Conservation (phyloP, 1,140 invertebrate genomes). For the Drosophila pseudoananassae region DNA sequence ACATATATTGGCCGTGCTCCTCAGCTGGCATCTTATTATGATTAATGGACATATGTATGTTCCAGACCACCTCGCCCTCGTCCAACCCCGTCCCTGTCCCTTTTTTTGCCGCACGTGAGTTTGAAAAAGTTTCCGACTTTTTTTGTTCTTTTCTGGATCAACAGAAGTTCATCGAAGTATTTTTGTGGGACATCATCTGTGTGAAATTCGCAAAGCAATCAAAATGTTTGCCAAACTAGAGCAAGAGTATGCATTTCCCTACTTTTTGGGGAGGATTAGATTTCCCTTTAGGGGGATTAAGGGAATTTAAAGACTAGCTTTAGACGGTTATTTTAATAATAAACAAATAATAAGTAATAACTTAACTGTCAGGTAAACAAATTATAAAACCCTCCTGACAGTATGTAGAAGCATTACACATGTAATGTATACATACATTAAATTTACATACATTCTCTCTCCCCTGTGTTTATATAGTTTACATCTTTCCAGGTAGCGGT, state of each 20-base stretch:
- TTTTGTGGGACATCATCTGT: conserved; percentile 7
- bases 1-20: conserved; percentile 12
- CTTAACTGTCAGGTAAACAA: no score
- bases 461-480: neutral
- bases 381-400: no score
- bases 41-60: conserved; percentile 35
- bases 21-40: conserved; percentile 38
- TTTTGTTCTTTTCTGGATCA: neutral
- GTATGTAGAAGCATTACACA: no score
- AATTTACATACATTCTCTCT: neutral
- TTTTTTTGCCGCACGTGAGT: conserved; percentile 6
- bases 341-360: no score
- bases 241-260: neutral
- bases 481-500: neutral
- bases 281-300: neutral
- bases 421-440: neutral
- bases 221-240: conserved; percentile 4
- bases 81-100: neutral
- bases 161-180: conserved; percentile 26
- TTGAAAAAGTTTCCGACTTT: conserved; percentile 5
- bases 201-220: neutral
- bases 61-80: neutral
- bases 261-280: neutral
- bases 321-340: no score
- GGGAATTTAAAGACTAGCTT: neutral